phyloP scores from a whole-genome alignment of 2,113 vertebrate species.

The Plecturocebus donacophilus region DNA sequence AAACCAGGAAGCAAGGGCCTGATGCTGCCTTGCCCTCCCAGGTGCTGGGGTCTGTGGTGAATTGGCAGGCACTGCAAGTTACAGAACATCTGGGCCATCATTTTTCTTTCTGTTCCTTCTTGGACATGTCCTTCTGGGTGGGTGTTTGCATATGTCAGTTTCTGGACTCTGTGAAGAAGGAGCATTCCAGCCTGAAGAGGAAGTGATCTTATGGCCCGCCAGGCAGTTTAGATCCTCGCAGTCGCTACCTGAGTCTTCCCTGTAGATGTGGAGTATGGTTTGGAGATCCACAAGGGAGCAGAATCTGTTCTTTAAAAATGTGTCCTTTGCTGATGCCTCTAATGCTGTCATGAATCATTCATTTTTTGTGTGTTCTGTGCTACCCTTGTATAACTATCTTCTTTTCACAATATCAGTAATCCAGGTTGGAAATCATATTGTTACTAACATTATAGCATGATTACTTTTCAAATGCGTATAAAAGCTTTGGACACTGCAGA shows the following conservation, averaged over 20 bases:
- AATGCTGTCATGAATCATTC: neutral
- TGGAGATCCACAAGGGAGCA: conserved; percentile 18
- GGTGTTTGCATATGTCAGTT: conserved; percentile 71
- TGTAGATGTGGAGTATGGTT: conserved; percentile 39
- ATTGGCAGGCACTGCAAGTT: conserved; percentile 68
- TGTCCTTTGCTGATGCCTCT: conserved; percentile 1
- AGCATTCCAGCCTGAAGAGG: conserved; percentile 60
- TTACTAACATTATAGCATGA: neutral
- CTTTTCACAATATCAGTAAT: conserved; percentile 14
- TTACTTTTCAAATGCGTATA: neutral
- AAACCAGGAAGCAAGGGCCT: conserved; percentile 64
- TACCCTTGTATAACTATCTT: neutral
- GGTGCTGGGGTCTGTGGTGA: conserved; percentile 63
- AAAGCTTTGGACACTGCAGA: neutral
- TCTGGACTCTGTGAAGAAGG: conserved; percentile 64
- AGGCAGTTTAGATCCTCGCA: conserved; percentile 25
- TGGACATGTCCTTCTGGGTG: conserved; percentile 65
- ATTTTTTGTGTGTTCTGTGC: conserved; percentile 4
- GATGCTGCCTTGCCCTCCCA: conserved; percentile 40
- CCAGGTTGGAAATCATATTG: conserved; percentile 11
- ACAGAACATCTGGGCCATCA: conserved; percentile 78
- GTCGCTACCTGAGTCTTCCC: neutral
- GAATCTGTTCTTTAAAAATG: neutral
- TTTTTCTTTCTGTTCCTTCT: conserved; percentile 75
- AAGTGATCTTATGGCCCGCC: conserved; percentile 52